Conservation (phyloP, 1,140 invertebrate species). For the Cydia splendana region DNA sequence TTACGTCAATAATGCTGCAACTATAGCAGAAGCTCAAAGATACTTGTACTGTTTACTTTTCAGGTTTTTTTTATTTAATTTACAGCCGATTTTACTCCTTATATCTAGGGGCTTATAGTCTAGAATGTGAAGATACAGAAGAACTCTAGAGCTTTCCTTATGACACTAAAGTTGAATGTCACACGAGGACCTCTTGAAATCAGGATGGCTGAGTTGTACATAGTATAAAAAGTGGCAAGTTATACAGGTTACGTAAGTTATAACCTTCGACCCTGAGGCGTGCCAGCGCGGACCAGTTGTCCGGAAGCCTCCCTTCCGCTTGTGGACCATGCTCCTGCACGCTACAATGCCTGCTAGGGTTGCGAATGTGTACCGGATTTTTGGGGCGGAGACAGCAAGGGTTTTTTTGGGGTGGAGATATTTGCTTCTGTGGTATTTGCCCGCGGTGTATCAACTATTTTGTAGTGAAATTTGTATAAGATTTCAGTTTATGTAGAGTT, state of each 20-base stretch:
- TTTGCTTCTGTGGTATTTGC: too few relatives aligned
- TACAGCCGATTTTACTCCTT: too few relatives aligned
- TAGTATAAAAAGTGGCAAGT: background rate
- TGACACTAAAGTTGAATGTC: background rate
- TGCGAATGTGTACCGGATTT: background rate
- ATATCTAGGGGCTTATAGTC: too few relatives aligned
- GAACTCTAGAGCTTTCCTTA: background rate
- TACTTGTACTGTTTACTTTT: background rate
- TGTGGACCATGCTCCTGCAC: background rate
- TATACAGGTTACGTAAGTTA: background rate
- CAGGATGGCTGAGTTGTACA: background rate
- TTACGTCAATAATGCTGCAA: conserved; percentile 8
- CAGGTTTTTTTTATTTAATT: too few relatives aligned
- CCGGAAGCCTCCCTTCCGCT: conserved; percentile 13
- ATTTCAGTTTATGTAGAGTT: too few relatives aligned
- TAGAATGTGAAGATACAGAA: too few relatives aligned
- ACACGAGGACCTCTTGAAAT: background rate
- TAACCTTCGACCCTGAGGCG: conserved; percentile 15
- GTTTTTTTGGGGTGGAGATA: too few relatives aligned
- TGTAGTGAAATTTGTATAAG: too few relatives aligned
- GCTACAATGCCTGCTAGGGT: conserved; percentile 6
- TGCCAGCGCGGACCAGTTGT: background rate
- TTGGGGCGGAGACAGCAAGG: too few relatives aligned
- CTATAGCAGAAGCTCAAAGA: background rate
- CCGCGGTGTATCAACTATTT: too few relatives aligned